Percentiles rank a stretch among this genome's conserved stretches.
Conservation (phyloP, 2,113 vertebrate species). For the Dinomys branickii region DNA sequence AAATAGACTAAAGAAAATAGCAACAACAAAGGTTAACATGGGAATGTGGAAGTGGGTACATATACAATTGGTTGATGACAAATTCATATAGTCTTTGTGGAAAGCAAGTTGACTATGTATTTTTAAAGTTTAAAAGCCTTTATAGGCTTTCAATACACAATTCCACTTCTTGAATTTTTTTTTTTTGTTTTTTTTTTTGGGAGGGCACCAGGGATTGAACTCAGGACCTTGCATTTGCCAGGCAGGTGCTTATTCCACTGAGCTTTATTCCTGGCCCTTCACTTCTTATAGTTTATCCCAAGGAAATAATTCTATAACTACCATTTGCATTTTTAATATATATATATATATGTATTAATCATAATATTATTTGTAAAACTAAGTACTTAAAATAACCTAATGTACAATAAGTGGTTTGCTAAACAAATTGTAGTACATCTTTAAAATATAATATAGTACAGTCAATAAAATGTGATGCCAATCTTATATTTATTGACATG, state of each 20-base stretch:
- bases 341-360: not conserved
- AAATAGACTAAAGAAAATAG: not conserved
- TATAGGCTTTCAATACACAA: not conserved
- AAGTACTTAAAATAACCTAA: not conserved
- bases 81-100: not conserved
- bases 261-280: too few species aligned
- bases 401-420: not conserved
- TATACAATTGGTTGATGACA: not conserved
- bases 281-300: slow-evolving; percentile 16
- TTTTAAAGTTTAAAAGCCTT: not conserved
- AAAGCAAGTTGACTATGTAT: not conserved
- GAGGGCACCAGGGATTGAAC: too few species aligned
- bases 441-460: slow-evolving; percentile 3
- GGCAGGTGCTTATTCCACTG: too few species aligned
- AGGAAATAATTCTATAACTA: not conserved
- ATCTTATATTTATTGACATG: not conserved
- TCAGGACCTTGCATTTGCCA: too few species aligned
- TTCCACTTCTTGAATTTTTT: not conserved
- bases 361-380: not conserved
- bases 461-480: not conserved
- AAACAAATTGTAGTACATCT: not conserved
- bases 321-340: not conserved
- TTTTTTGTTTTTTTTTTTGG: too few species aligned
- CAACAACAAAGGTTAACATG: not conserved
- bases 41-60: not conserved